These are phyloP conservation scores for Drosophila sechellia DNA, from an alignment of 1,140 invertebrate genomes.

Conservation along the genomic window DNA sequence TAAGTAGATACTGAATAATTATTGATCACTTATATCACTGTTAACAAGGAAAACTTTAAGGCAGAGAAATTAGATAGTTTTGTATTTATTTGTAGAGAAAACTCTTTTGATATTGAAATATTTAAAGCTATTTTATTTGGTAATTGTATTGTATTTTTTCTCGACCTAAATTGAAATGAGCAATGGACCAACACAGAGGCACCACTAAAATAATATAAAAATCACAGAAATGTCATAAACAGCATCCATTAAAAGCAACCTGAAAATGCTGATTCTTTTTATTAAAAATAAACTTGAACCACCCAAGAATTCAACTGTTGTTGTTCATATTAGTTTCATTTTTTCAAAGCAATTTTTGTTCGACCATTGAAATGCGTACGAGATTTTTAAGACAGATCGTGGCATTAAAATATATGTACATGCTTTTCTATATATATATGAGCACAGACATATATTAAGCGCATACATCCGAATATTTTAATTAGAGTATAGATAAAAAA, in stretches of 20 bases:
- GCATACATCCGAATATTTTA: slow-evolving; percentile 78
- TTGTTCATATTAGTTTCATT: slow-evolving; percentile 25
- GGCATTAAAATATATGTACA: slow-evolving; percentile 61
- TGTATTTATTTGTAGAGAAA: too few species aligned
- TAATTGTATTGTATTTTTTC: neutral
- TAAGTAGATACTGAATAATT: too few species aligned
- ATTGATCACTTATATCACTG: neutral
- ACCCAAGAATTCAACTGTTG: slow-evolving; percentile 51
- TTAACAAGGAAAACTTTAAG: too few species aligned
- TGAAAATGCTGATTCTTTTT: slow-evolving; percentile 48
- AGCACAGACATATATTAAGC: slow-evolving; percentile 32
- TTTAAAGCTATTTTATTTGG: too few species aligned
- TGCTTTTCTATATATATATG: slow-evolving; percentile 22
- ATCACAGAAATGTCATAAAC: slow-evolving; percentile 32
- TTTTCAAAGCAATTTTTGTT: slow-evolving; percentile 46
- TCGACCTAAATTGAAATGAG: neutral
- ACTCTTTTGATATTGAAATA: too few species aligned
- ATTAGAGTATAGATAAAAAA: slow-evolving; percentile 82
- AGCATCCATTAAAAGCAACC: slow-evolving; percentile 35
- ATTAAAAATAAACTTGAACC: slow-evolving; percentile 55
- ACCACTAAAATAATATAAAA: slow-evolving; percentile 33
- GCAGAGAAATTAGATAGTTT: neutral
- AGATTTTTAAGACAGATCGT: slow-evolving; percentile 43
- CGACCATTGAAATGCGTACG: slow-evolving; percentile 53
- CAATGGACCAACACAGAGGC: slow-evolving; percentile 9